These are phyloP conservation scores for Hypercompe scribonia DNA, from an alignment of 2,888 invertebrate genomes.

Conservation along the genomic window DNA sequence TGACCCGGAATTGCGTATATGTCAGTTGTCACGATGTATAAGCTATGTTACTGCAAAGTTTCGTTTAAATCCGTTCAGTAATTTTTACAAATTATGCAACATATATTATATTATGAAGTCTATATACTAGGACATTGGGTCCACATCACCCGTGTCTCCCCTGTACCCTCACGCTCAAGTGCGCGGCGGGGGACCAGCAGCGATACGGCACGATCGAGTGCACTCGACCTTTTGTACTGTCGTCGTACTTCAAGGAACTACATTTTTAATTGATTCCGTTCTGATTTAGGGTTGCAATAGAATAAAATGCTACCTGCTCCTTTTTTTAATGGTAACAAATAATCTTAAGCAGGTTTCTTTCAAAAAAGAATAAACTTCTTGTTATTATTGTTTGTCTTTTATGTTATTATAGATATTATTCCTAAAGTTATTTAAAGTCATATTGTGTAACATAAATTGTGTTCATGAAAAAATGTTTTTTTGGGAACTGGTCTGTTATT, in stretches of 20 bases:
- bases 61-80: neutral
- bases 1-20: too few relatives aligned
- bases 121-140: neutral
- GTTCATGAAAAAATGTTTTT: too few relatives aligned
- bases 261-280: constrained; percentile 42
- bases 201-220: constrained; percentile 62
- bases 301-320: neutral
- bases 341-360: too few relatives aligned
- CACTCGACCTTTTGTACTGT: constrained; percentile 46
- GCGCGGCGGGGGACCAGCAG: constrained; percentile 40
- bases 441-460: too few relatives aligned
- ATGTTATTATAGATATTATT: too few relatives aligned
- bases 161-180: constrained; percentile 17
- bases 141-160: neutral
- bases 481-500: too few relatives aligned
- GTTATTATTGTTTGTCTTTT: too few relatives aligned
- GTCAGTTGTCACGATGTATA: too few relatives aligned
- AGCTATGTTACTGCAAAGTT: too few relatives aligned
- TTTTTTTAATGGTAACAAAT: neutral
- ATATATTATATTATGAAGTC: neutral
- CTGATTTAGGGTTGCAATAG: neutral
- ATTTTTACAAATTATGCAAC: neutral
- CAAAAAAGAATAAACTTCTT: too few relatives aligned
- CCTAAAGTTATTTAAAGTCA: too few relatives aligned
- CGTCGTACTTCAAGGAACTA: constrained; percentile 6